Evolutionary conservation across 2,113 vertebrate genomes (phyloP).

Genomic region (Ifrita kowaldi): DNA sequence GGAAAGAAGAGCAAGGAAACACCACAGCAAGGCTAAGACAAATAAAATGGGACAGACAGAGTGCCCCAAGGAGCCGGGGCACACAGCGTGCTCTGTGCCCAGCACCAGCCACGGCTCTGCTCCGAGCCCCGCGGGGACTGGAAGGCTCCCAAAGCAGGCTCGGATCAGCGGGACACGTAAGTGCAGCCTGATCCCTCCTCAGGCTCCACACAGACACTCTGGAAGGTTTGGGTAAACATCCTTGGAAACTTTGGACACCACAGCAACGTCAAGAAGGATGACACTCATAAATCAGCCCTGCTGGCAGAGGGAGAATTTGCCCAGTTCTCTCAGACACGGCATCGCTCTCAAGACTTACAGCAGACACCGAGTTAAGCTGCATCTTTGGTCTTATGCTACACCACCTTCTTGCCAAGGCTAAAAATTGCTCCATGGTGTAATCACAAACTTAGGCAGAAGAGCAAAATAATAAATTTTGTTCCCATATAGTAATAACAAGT

Average conservation of each 20-base stretch:
- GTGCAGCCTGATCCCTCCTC: background rate
- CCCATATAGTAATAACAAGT: slow-evolving; percentile 29
- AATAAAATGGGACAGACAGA: background rate
- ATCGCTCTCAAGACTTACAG: background rate
- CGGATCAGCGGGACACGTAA: background rate
- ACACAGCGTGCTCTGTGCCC: fast-evolving
- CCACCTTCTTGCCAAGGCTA: slow-evolving; percentile 51
- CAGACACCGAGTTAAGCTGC: background rate
- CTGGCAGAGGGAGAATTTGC: background rate
- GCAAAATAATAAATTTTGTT: background rate
- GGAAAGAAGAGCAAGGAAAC: background rate
- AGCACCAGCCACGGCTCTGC: background rate
- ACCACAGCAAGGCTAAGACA: background rate
- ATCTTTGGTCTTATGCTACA: background rate
- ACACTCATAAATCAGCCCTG: background rate
- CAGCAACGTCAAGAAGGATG: background rate
- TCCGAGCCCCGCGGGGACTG: fast-evolving
- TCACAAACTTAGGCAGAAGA: slow-evolving; percentile 15
- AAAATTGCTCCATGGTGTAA: slow-evolving; percentile 35
- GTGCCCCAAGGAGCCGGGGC: background rate
- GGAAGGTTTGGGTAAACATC: background rate
- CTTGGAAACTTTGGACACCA: background rate
- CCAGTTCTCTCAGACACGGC: background rate
- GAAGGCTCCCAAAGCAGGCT: background rate
- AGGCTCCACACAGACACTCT: background rate